Evolutionary conservation across 1,140 invertebrate species (phyloP), one percentile per base, ranked within the genome.

Genomic region (Rhopalosiphum maidis): DNA sequence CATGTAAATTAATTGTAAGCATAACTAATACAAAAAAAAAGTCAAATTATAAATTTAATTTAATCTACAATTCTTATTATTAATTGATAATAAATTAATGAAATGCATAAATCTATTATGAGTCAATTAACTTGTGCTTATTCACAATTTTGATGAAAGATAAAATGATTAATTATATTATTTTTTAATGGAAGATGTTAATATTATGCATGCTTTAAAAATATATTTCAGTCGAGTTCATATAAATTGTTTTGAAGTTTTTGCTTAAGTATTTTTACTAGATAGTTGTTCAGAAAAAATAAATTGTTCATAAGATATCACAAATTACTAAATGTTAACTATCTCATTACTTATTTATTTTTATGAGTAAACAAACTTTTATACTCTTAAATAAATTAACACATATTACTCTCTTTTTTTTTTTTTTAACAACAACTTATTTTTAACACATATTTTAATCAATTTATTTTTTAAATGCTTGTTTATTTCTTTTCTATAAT

Each of bases 261-360:
- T 87, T 46, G 25, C 25, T 87, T 87, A 87, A 15, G 30, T 87
- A 15, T 87, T 48, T 87, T 87, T 87, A 48, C 41, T 87, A n/a
- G 6, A 25, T 48, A 87, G 6, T n/a, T 48, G 11, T 87, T 51
- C 48, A 15, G 48, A 51, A 51, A 18, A 51, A n/a, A 30, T 48
- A 11, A 87, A n/a, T 46, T 48, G 11, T 48, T 87, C 15, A 21
- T n/a, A n/a, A 87, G 48, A 87, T 87, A n/a, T 87, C 43, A 48
- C n/a, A 2, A 87, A 46, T 43, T 46, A 43, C 5, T 25, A 8
- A 60, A 30, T 55, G 23, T 55, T 25, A 55, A 60, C 60, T 68
- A n/a, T 0, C n/a, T n/a, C 15, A 68, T 4, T n/a, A 68, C n/a
- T 68, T 68, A 68, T 30, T 60, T 60, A 30, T 30, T 51, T 51